Evolutionary conservation across 2,888 invertebrate genomes (phyloP).

Genomic region (Helicoverpa assulta): DNA sequence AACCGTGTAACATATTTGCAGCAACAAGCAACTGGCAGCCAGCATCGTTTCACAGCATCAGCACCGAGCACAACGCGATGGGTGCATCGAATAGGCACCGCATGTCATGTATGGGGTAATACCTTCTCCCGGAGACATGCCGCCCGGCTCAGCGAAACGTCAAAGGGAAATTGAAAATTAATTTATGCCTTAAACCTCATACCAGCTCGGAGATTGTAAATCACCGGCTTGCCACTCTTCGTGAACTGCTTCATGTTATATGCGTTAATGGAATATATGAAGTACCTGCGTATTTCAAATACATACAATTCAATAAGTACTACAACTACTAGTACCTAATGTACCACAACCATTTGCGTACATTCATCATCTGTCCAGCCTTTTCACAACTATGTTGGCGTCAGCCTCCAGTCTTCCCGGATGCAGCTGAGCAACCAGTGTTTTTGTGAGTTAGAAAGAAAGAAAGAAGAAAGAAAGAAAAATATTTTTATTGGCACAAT

Average conservation of each 20-base stretch:
- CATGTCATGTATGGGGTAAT: conserved; percentile 85
- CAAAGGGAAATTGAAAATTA: conserved; percentile 90
- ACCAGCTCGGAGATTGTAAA: conserved; percentile 79
- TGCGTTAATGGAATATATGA: neutral
- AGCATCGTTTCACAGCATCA: conserved; percentile 28
- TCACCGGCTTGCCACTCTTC: conserved; percentile 71
- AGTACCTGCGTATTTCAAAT: too few relatives aligned
- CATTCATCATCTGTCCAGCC: too few relatives aligned
- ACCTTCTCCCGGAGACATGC: conserved; percentile 85
- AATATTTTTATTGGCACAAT: too few relatives aligned
- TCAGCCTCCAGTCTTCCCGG: too few relatives aligned
- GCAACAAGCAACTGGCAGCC: conserved; percentile 8
- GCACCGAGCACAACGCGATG: conserved; percentile 63
- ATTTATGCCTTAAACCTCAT: conserved; percentile 87
- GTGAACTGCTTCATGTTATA: conserved; percentile 30
- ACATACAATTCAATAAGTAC: too few relatives aligned
- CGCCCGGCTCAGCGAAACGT: conserved; percentile 88
- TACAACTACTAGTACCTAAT: too few relatives aligned
- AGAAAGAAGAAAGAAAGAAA: too few relatives aligned
- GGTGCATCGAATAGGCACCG: conserved; percentile 76
- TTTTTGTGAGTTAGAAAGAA: too few relatives aligned
- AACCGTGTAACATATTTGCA: conserved; percentile 7
- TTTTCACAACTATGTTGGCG: too few relatives aligned
- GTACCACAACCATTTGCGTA: too few relatives aligned
- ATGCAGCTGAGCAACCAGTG: too few relatives aligned